These are phyloP conservation scores for Panzeria rudis DNA, from an alignment of 2,888 invertebrate genomes.

Conservation along the genomic window DNA sequence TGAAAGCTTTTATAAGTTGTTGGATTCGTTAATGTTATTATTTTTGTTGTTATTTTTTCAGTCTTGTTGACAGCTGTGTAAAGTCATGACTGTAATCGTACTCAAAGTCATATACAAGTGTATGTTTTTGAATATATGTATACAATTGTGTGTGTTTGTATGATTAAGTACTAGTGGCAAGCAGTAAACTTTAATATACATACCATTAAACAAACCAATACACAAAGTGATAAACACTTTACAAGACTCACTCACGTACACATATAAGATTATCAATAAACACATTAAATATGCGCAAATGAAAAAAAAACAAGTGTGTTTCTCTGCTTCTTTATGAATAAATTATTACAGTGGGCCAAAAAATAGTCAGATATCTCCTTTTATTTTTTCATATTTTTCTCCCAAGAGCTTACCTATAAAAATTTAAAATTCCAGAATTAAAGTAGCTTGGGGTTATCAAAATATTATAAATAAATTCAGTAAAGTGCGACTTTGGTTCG, in stretches of 20 bases:
- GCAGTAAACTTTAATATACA: conserved; percentile 30
- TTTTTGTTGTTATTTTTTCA: background rate
- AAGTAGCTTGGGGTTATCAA: too few species aligned
- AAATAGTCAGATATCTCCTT: background rate
- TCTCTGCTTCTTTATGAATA: background rate
- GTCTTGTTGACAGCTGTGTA: conserved; percentile 26
- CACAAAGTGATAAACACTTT: conserved; percentile 20
- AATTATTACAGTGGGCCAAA: conserved; percentile 1
- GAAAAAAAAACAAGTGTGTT: background rate
- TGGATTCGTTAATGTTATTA: background rate
- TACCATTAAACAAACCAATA: conserved; percentile 41
- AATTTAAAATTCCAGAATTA: too few species aligned
- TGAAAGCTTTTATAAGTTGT: conserved; percentile 7
- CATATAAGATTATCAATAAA: conserved; percentile 7
- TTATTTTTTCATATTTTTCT: too few species aligned
- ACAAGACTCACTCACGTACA: conserved; percentile 1
- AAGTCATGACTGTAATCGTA: conserved; percentile 41
- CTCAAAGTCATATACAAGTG: conserved; percentile 28
- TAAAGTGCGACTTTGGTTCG: too few species aligned
- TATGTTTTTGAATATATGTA: background rate
- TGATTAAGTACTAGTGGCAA: conserved; percentile 21
- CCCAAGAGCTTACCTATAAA: too few species aligned
- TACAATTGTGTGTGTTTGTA: conserved; percentile 3
- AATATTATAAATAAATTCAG: too few species aligned
- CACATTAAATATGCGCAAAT: conserved; percentile 35